Evolutionary conservation across 2,113 vertebrate genomes (phyloP).

Genomic region (Archocentrus centrarchus): DNA sequence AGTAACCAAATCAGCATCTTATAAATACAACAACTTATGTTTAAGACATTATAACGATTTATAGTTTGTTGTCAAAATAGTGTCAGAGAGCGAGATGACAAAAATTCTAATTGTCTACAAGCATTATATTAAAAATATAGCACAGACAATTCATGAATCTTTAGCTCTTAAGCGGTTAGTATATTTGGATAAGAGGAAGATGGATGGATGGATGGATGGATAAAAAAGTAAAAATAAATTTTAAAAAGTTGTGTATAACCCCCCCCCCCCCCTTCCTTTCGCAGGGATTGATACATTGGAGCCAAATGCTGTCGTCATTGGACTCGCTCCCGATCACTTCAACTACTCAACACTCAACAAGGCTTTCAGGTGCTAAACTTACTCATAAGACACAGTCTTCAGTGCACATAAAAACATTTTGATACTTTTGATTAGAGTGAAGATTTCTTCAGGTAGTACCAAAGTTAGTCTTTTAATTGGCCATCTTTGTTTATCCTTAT

Average conservation of each 20-base stretch:
- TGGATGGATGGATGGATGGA: too few relatives aligned
- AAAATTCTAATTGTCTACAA: not conserved
- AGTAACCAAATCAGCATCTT: not conserved
- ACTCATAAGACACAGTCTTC: not conserved
- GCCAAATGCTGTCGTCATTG: constrained; percentile 93
- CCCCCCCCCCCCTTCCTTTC: not conserved
- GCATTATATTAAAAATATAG: not conserved
- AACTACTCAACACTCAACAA: constrained; percentile 92
- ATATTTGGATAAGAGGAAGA: too few relatives aligned
- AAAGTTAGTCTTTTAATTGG: not conserved
- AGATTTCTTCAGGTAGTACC: not conserved
- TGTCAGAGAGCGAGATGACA: too few relatives aligned
- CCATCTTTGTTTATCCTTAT: not conserved
- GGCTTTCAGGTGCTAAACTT: constrained; percentile 84
- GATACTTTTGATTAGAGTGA: not conserved
- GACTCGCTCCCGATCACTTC: constrained; percentile 93
- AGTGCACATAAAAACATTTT: not conserved
- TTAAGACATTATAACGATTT: not conserved
- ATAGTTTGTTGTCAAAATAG: too few relatives aligned
- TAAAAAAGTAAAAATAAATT: not conserved
- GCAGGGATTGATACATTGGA: constrained; percentile 87
- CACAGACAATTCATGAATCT: not conserved
- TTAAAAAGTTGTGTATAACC: not conserved
- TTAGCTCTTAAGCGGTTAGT: not conserved
- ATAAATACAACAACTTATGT: not conserved